Evolutionary conservation across 2,797 vertebrate species (phyloP).

Genomic region (Syndactyla subalaris): DNA sequence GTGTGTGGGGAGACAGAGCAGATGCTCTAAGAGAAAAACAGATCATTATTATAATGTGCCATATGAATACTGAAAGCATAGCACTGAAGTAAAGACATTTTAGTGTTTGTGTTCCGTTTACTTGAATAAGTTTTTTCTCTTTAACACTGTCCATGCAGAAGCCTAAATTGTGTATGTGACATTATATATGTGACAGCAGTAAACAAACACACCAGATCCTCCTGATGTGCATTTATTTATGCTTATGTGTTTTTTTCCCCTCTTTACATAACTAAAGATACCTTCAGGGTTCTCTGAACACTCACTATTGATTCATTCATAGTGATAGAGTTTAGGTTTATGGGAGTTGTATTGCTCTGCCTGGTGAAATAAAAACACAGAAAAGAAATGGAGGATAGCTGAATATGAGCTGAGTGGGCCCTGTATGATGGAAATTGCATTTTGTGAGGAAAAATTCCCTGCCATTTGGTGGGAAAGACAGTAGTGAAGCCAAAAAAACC

Average conservation of each 20-base stretch:
- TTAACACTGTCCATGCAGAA: neutral
- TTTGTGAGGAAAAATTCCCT: neutral
- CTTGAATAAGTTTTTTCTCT: neutral
- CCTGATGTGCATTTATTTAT: neutral
- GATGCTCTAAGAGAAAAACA: neutral
- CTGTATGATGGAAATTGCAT: neutral
- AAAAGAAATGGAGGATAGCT: neutral
- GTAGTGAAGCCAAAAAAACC: neutral
- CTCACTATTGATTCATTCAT: neutral
- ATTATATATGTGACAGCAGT: rapidly evolving
- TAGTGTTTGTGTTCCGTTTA: neutral
- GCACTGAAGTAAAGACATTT: neutral
- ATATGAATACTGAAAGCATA: neutral
- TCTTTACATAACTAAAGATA: neutral
- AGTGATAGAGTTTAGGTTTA: neutral
- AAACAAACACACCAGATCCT: rapidly evolving
- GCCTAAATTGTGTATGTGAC: rapidly evolving
- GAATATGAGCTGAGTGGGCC: neutral
- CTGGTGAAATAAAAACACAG: neutral
- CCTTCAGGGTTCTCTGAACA: neutral
- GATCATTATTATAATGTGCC: neutral
- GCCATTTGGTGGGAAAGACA: neutral
- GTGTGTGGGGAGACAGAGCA: neutral
- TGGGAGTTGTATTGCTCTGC: neutral
- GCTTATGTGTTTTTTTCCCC: neutral